Evolutionary conservation across 2,888 invertebrate species (phyloP), one percentile per base, ranked within the genome.

Genomic region (Hirtodrosophila trivittata): DNA sequence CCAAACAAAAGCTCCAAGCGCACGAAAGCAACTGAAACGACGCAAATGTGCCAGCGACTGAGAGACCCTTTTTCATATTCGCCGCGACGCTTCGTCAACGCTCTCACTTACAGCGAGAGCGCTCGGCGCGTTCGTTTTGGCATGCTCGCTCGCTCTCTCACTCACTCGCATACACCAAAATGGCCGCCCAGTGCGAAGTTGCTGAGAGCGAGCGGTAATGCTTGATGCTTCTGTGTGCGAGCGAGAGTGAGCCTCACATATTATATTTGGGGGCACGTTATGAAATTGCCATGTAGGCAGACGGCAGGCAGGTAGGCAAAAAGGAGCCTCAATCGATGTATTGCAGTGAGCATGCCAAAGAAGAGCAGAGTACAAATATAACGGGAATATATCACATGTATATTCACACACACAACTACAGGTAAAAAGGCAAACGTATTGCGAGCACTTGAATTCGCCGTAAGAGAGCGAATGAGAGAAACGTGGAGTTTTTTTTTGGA

Each of bases 1-100:
- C 87, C 87, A 88, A 89, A 87, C 88, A 88, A 89, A 89, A 88
- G 86, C 89, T 86, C 85, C 87, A 86, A 87, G 87, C 87, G 87
- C 73, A 84, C 80, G 77, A 89, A 86, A 83, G 82, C 86, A 86
- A 88, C 87, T 88, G 88, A 87, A 78, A 80, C 87, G 77, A 75
- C 77, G 68, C 84, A 77, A 84, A 84, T 68, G 77, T 66, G 67
- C 65, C 57, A 58, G 75, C 62, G 52, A 66, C 76, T 73, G 74
- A 83, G 83, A 73, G 84, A 86, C 76, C 78, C 60, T 70, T 70
- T 63, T 77, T 70, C 51, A 52, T 50, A 45, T 78, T 78, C 65
- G 59, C 45, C 71, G 64, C 54, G 70, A 47, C 80, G 56, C 65
- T 41, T 30, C 62, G 59, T 63, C 66, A 68, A 28, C 32, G 56